phyloP scores from a whole-genome alignment of 2,113 vertebrate genomes.

The Anhinga rufa region DNA sequence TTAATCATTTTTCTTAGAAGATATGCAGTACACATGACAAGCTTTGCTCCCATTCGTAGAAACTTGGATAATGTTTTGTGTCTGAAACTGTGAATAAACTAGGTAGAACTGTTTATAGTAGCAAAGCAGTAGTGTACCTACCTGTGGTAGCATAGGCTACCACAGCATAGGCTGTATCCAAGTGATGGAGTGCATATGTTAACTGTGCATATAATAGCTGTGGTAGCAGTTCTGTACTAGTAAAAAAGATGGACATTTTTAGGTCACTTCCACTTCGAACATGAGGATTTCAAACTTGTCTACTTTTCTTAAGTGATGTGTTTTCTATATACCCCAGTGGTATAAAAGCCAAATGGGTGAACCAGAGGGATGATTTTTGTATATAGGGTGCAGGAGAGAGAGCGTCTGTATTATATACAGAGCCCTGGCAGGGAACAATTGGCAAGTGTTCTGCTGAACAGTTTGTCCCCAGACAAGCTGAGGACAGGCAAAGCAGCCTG shows the following conservation, averaged over 20 bases:
- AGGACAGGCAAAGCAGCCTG: background rate
- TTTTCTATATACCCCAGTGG: background rate
- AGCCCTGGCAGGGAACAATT: background rate
- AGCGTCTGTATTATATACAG: background rate
- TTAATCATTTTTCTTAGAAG: background rate
- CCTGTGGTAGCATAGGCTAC: no score
- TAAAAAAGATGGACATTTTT: background rate
- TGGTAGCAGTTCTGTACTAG: background rate
- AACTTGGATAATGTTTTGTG: background rate
- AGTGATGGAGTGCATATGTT: background rate
- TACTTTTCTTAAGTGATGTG: background rate
- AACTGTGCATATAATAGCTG: background rate
- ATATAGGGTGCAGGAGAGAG: background rate
- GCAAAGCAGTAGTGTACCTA: background rate
- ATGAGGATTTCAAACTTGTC: background rate
- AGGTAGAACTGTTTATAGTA: background rate
- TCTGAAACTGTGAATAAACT: background rate
- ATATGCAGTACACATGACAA: background rate
- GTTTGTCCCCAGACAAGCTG: background rate
- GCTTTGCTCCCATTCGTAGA: background rate
- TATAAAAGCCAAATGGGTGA: background rate
- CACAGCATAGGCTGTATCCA: background rate
- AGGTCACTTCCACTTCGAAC: background rate
- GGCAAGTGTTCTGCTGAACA: background rate
- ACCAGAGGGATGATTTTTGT: background rate